Percentiles rank a stretch among this genome's conserved stretches.
Evolutionary conservation across 2,113 vertebrate species (phyloP).

Genomic region (Percopsis transmontana): DNA sequence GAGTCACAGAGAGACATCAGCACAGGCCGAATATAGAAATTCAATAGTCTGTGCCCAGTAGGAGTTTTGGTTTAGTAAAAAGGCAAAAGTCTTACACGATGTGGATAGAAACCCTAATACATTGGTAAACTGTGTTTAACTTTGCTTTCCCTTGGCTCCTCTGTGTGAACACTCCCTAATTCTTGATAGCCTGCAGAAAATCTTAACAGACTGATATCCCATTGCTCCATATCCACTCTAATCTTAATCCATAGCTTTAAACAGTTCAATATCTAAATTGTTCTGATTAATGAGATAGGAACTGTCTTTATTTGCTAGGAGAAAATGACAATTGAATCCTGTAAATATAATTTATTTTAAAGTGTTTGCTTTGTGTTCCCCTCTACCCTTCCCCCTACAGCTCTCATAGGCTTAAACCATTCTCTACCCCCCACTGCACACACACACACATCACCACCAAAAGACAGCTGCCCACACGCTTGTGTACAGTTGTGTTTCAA

Average conservation of each 20-base stretch:
- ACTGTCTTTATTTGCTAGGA: not conserved
- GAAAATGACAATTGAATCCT: not conserved
- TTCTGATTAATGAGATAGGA: not conserved
- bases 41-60: conserved; percentile 20
- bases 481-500: no score
- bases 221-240: not conserved
- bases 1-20: conserved; percentile 41
- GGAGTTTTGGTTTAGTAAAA: not conserved
- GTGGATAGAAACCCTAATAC: not conserved
- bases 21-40: conserved; percentile 27
- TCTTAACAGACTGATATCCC: not conserved
- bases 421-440: no score
- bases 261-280: not conserved
- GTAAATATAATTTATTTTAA: no score
- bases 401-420: no score
- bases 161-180: no score
- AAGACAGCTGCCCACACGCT: no score
- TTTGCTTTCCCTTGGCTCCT: no score
- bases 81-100: not conserved
- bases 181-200: not conserved
- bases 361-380: not conserved
- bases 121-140: not conserved
- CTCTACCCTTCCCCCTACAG: no score
- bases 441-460: no score
- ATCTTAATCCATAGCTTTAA: not conserved